Evolutionary conservation across 2,113 vertebrate species (phyloP).

Genomic region (Pheucticus melanocephalus): DNA sequence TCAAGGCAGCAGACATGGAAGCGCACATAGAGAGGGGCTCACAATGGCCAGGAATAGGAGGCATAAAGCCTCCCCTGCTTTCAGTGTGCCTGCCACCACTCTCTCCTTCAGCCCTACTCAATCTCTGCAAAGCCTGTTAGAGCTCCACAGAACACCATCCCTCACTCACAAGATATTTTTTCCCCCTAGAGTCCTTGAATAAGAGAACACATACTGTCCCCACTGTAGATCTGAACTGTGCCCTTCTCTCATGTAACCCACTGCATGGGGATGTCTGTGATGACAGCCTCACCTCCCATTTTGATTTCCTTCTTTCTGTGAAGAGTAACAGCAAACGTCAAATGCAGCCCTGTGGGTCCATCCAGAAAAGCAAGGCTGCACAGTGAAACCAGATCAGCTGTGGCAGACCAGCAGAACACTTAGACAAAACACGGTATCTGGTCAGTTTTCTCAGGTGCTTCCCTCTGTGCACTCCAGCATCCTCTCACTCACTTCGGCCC

Average conservation of each 20-base stretch:
- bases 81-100: not conserved
- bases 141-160: not conserved
- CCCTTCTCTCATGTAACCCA: not conserved
- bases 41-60: not conserved
- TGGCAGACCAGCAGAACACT: not conserved
- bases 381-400: not conserved
- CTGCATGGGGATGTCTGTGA: rapidly evolving
- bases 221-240: not conserved
- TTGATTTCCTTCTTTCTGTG: not conserved
- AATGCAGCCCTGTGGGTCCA: not conserved
- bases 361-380: not conserved
- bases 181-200: not conserved
- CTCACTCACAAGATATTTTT: not conserved
- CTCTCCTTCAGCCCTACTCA: not conserved
- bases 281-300: not conserved
- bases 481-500: not conserved
- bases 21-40: rapidly evolving
- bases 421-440: not conserved
- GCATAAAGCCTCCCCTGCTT: not conserved
- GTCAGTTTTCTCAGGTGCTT: not conserved
- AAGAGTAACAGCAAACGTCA: not conserved
- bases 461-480: not conserved
- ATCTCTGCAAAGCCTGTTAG: not conserved
- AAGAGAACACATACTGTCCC: not conserved
- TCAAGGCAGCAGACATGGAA: not conserved